Evolutionary conservation across 2,888 invertebrate species (phyloP).

Genomic region (Eristalis arbustorum): DNA sequence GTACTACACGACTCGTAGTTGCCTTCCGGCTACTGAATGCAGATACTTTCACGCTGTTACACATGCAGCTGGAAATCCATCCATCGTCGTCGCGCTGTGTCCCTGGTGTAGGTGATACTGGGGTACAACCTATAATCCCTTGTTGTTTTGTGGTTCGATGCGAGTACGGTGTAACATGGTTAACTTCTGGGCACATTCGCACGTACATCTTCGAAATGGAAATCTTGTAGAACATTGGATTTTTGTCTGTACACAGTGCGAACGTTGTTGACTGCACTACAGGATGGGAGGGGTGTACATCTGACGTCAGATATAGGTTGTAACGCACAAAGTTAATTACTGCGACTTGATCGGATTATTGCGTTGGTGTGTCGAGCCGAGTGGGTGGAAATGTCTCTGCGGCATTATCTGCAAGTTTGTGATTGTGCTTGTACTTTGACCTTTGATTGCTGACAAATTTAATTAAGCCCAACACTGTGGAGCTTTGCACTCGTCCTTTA

Average conservation of each 20-base stretch:
- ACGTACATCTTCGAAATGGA: slow-evolving; percentile 2
- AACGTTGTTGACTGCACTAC: neutral
- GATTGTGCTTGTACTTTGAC: neutral
- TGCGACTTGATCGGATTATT: neutral
- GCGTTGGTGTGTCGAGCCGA: neutral
- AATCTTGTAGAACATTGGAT: slow-evolving; percentile 21
- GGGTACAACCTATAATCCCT: slow-evolving; percentile 11
- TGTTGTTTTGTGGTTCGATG: slow-evolving; percentile 18
- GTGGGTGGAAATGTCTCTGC: neutral
- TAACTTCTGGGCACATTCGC: slow-evolving; percentile 1
- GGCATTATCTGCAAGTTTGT: neutral
- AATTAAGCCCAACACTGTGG: neutral
- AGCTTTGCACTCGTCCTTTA: neutral
- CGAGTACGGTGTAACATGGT: slow-evolving; percentile 11
- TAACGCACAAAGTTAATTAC: neutral
- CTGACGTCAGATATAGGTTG: neutral
- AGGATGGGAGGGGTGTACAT: neutral
- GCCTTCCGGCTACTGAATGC: slow-evolving; percentile 53
- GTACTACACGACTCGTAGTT: neutral
- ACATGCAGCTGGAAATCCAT: slow-evolving; percentile 21
- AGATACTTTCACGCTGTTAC: slow-evolving; percentile 16
- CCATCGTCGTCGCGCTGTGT: too few species aligned
- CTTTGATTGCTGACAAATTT: neutral
- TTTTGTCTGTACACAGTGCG: slow-evolving; percentile 7
- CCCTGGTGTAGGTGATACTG: neutral